Conservation (phyloP, 2,797 vertebrate genomes). For the Sciaenops ocellatus region DNA sequence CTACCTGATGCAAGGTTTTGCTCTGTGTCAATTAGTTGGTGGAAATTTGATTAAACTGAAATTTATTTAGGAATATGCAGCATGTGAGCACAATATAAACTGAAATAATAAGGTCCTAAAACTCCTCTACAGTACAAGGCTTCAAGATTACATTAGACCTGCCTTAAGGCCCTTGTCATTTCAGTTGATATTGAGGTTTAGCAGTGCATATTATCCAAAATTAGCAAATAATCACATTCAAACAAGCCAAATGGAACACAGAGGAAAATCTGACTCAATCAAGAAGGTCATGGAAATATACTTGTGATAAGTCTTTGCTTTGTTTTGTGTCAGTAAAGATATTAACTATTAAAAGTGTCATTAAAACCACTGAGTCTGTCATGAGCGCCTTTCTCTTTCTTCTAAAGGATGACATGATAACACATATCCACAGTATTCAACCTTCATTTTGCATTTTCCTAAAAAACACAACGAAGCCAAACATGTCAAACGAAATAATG, state of each 20-base stretch:
- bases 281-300: background rate
- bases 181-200: slow-evolving; percentile 20
- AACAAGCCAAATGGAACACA: slow-evolving; percentile 3
- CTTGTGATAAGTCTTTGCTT: background rate
- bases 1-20: slow-evolving; percentile 17
- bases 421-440: background rate
- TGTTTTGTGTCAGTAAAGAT: background rate
- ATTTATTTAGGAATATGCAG: slow-evolving; percentile 40
- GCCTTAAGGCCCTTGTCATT: slow-evolving; percentile 34
- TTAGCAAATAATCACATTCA: slow-evolving; percentile 35
- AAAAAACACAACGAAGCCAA: background rate
- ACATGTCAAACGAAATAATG: slow-evolving; percentile 5
- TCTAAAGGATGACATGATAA: background rate
- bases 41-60: slow-evolving; percentile 46
- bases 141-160: slow-evolving; percentile 25
- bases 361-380: background rate
- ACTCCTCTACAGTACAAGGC: background rate
- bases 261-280: background rate
- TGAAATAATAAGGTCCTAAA: slow-evolving; percentile 44
- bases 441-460: background rate
- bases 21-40: slow-evolving; percentile 37
- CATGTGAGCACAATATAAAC: slow-evolving; percentile 24
- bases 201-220: slow-evolving; percentile 5
- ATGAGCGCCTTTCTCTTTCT: background rate
- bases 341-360: background rate